Evolutionary conservation across 1,140 invertebrate genomes (phyloP), one percentile per base, ranked within the genome.

Genomic region (Tenebrio molitor): DNA sequence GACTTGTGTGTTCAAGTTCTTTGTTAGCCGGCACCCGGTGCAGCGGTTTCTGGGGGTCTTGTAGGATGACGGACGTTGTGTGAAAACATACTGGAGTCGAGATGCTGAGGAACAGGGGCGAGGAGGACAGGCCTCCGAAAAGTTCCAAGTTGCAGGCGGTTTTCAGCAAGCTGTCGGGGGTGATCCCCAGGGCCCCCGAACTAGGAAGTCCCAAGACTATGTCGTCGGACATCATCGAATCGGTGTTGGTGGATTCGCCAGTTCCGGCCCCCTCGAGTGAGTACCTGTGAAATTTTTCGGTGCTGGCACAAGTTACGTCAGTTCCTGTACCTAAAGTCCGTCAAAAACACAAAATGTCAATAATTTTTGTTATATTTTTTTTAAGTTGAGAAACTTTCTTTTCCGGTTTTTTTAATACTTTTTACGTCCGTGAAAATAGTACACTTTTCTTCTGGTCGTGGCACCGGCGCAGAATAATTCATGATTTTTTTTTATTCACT

Each of bases 191-290:
- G 58, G 75, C 79, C 16, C 77, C 75, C 23, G 80, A 81, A 33
- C 69, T 80, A 19, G 77, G 76, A 19, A 74, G 74, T 36, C 74
- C 74, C 17, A 81, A 81, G 58, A 76, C 72, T 16, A 80, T 81
- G 78, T 79, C 80, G n/a, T 80, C 80, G 6, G 80, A 81, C 62
- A 80, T 81, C 25, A 81, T 81, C 66, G 80, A 81, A 46, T 80
- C 80, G 17, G 80, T 81, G 15, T 62, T 81, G 63, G 76, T 74
- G 29, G 78, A 81, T 64, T 69, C 76, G 34, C 78, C 80, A 12
- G 53, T 80, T 29, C 80, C 80, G 15, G 62, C 76, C 71, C 73
- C 76, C 29, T 72, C 74, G 69, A 73, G 76, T 78, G 71, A 76
- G 76, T 77, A 71, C 36, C 36, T 7, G 6, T 39, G 16, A 14